Conservation (phyloP, 2,113 vertebrate species). For the Lagopus muta region DNA sequence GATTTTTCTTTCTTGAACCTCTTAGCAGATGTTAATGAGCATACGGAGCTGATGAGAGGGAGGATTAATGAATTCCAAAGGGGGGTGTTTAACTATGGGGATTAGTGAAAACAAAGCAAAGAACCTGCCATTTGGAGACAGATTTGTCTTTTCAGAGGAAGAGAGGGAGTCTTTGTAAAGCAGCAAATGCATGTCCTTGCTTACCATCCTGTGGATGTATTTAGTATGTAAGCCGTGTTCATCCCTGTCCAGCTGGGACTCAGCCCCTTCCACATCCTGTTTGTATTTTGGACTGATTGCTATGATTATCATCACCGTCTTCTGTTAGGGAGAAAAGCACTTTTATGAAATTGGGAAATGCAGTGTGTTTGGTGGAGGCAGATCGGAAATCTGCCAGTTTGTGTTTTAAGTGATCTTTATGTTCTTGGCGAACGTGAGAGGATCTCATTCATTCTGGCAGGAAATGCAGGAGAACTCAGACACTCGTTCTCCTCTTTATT, state of each 20-base stretch:
- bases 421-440: conserved; percentile 51
- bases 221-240: conserved; percentile 96
- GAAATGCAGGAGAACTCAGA: conserved; percentile 37
- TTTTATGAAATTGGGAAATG: conserved; percentile 70
- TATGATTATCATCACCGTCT: conserved; percentile 95
- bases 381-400: conserved; percentile 75
- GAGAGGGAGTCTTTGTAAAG: conserved; percentile 44
- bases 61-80: conserved; percentile 70
- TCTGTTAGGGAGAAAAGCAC: conserved; percentile 83
- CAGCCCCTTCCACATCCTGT: conserved; percentile 89
- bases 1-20: conserved; percentile 64
- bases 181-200: conserved; percentile 52
- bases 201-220: conserved; percentile 95
- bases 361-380: conserved; percentile 62
- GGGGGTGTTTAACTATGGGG: conserved; percentile 66
- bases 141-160: conserved; percentile 7
- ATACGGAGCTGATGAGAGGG: conserved; percentile 55
- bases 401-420: conserved; percentile 60
- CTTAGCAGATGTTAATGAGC: conserved; percentile 61
- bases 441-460: conserved; percentile 55
- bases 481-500: conserved; percentile 30
- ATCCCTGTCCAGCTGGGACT: conserved; percentile 83
- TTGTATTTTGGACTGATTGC: conserved; percentile 97
- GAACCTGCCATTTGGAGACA: conserved; percentile 47
- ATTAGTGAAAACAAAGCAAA: conserved; percentile 66